Conservation (phyloP, 2,888 invertebrate genomes). For the Synanthedon andrenaeformis region DNA sequence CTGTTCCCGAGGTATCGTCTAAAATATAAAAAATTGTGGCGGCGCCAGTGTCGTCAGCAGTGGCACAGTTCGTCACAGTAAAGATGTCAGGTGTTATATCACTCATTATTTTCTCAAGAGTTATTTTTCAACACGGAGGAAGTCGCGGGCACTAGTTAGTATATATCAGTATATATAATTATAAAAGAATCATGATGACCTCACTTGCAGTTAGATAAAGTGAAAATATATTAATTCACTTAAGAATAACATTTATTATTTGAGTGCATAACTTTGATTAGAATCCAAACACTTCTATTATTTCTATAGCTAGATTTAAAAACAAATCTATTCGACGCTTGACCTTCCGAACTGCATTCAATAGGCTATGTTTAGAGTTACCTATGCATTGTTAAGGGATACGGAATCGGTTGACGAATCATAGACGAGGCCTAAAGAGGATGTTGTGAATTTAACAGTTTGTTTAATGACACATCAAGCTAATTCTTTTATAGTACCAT, state of each 20-base stretch:
- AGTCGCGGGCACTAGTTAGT: too few species aligned
- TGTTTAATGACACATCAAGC: too few species aligned
- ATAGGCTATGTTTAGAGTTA: slow-evolving; percentile 12
- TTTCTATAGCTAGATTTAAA: slow-evolving; percentile 14
- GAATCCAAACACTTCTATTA: slow-evolving; percentile 13
- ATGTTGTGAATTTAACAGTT: not conserved
- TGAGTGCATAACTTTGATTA: slow-evolving; percentile 13
- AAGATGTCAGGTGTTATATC: too few species aligned
- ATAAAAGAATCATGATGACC: not conserved
- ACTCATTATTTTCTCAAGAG: too few species aligned
- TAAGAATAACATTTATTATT: slow-evolving; percentile 21
- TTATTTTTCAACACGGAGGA: too few species aligned
- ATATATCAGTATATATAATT: too few species aligned
- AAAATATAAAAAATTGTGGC: too few species aligned
- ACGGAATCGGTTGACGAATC: not conserved
- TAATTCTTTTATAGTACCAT: too few species aligned
- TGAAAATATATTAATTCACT: slow-evolving; percentile 12
- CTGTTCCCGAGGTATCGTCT: too few species aligned
- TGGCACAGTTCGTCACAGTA: too few species aligned
- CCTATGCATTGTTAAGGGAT: slow-evolving; percentile 5
- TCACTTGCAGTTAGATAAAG: not conserved
- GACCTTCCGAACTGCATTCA: slow-evolving; percentile 17
- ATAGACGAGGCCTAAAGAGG: not conserved
- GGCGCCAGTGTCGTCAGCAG: too few species aligned
- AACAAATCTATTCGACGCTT: slow-evolving; percentile 20